Percentiles rank a stretch among this genome's conserved stretches.
These are phyloP conservation scores for Carassius auratus DNA, from an alignment of 2,113 vertebrate species.

Conservation along the genomic window DNA sequence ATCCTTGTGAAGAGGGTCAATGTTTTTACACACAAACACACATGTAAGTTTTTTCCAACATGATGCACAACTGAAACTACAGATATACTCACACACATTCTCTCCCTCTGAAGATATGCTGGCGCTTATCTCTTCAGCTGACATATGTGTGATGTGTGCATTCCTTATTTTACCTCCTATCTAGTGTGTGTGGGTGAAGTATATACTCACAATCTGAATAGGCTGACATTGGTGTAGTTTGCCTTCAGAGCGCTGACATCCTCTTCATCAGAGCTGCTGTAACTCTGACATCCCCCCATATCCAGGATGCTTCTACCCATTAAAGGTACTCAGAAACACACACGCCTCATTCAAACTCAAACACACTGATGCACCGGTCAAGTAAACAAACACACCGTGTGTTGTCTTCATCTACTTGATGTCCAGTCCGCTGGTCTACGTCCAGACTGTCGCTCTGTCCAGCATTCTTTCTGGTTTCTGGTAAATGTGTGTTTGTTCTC, in stretches of 20 bases:
- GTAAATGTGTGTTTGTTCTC: background rate
- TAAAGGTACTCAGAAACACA: constrained; percentile 29
- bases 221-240: constrained; percentile 56
- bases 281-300: constrained; percentile 63
- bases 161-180: constrained; percentile 44
- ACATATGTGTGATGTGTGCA: constrained; percentile 29
- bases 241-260: constrained; percentile 49
- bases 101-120: constrained; percentile 9
- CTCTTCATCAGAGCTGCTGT: constrained; percentile 55
- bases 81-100: constrained; percentile 32
- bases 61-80: constrained; percentile 34
- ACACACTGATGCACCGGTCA: background rate
- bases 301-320: constrained; percentile 50
- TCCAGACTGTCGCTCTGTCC: background rate
- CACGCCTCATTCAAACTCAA: background rate
- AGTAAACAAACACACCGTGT: background rate
- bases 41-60: constrained; percentile 14
- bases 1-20: constrained; percentile 53
- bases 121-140: constrained; percentile 30
- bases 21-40: constrained; percentile 68
- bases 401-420: background rate
- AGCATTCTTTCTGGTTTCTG: background rate
- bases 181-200: constrained; percentile 38
- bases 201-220: constrained; percentile 56
- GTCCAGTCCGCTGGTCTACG: background rate